A percentile compares a stretch with the other conserved stretches of the same genome.
Evolutionary conservation across 1,140 invertebrate species (phyloP).

Genomic region (Cotesia vestalis): DNA sequence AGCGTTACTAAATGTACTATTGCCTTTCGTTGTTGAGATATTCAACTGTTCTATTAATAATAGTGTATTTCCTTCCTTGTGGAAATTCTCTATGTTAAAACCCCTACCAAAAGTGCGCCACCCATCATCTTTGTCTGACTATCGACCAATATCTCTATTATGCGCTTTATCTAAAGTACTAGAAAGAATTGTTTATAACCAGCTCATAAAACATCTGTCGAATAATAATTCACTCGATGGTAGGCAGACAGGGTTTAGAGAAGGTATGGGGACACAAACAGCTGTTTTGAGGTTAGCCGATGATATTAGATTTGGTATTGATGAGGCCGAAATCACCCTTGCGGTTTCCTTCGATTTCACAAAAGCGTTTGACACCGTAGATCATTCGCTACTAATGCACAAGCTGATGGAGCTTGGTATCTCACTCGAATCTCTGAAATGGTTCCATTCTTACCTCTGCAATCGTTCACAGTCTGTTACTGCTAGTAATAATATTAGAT

Average conservation of each 20-base stretch:
- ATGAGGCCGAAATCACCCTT: neutral
- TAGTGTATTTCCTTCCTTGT: too few relatives aligned
- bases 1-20: too few relatives aligned
- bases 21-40: too few relatives aligned
- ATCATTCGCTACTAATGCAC: conserved; percentile 21
- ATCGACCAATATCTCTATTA: conserved; percentile 1
- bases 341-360: conserved; percentile 42
- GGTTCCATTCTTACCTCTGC: conserved; percentile 16
- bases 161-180: neutral
- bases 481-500: too few relatives aligned
- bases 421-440: neutral
- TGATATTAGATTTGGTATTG: conserved; percentile 28
- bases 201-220: neutral
- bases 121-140: too few relatives aligned
- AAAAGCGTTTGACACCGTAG: conserved; percentile 43
- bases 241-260: conserved; percentile 34
- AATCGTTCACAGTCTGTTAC: neutral
- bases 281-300: conserved; percentile 33
- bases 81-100: too few relatives aligned
- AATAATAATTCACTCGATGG: neutral
- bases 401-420: conserved; percentile 3
- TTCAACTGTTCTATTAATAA: too few relatives aligned
- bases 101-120: too few relatives aligned
- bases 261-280: conserved; percentile 35
- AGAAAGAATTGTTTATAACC: neutral